Evolutionary conservation across 2,797 vertebrate genomes (phyloP).

Genomic region (Tinamus major): DNA sequence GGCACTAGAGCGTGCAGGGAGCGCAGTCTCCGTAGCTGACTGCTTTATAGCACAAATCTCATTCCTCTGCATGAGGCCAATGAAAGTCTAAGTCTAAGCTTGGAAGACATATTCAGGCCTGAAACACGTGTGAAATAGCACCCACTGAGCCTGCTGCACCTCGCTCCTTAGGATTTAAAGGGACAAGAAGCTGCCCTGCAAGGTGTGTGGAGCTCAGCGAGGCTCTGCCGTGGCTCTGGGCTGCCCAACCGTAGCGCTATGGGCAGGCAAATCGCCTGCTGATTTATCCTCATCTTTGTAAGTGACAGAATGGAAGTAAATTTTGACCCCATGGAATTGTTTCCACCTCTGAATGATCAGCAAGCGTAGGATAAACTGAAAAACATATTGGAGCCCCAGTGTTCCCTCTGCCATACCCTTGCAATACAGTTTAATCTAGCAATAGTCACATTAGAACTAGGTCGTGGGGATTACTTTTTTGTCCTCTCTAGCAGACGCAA

Average conservation of each 20-base stretch:
- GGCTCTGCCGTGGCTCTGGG: too few relatives aligned
- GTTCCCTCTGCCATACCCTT: too few relatives aligned
- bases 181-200: neutral
- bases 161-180: neutral
- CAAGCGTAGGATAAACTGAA: neutral
- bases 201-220: too few relatives aligned
- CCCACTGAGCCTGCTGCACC: neutral
- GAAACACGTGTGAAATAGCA: accelerated
- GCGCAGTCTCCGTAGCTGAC: accelerated
- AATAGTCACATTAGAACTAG: neutral
- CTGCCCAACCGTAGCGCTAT: accelerated
- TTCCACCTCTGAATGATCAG: neutral
- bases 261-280: accelerated
- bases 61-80: neutral
- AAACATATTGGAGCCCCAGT: neutral
- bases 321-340: neutral
- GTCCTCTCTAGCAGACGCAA: neutral
- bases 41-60: neutral
- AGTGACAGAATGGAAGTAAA: neutral
- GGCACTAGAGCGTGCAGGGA: neutral
- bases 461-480: neutral
- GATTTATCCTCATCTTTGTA: neutral
- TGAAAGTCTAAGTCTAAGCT: neutral
- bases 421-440: neutral
- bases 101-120: neutral